These are phyloP conservation scores for Chiridota heheva DNA, from an alignment of 35 echinoderm and acorn worm genomes.

Conservation along the genomic window DNA sequence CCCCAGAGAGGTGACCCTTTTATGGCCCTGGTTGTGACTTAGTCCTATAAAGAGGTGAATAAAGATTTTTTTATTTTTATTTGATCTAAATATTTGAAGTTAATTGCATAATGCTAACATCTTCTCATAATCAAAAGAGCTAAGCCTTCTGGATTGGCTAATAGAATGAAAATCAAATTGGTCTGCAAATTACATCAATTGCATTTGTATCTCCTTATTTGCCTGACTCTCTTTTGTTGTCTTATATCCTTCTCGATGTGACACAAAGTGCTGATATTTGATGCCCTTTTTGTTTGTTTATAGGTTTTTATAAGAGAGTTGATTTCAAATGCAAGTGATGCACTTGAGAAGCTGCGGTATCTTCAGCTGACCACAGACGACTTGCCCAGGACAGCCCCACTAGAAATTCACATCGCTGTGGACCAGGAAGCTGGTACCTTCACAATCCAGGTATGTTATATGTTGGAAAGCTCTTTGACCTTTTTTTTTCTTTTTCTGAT, in stretches of 20 bases:
- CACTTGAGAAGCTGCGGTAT: constrained; percentile 89
- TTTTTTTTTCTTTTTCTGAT: no score
- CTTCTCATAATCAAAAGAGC: no score
- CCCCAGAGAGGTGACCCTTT: no score
- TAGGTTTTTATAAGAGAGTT: constrained; percentile 96
- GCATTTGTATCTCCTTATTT: background rate
- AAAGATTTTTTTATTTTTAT: no score
- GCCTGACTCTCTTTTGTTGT: background rate
- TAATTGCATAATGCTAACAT: no score
- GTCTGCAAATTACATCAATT: no score
- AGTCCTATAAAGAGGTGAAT: no score
- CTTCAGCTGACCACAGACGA: constrained; percentile 72
- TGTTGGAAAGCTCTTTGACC: no score
- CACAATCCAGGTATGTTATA: constrained; percentile 68
- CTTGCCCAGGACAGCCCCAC: constrained; percentile 24
- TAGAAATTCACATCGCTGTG: constrained; percentile 91
- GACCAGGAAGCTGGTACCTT: constrained; percentile 83
- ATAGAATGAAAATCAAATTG: no score
- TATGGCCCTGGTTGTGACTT: no score
- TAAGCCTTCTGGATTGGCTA: no score
- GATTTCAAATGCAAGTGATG: constrained; percentile 98
- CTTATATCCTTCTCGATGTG: background rate
- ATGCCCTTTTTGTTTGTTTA: background rate
- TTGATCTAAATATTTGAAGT: no score
- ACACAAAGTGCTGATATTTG: background rate